Percentiles rank a stretch among this genome's conserved stretches.
Evolutionary conservation across 2,797 vertebrate genomes (phyloP).

Genomic region (Lacerta viridis): DNA sequence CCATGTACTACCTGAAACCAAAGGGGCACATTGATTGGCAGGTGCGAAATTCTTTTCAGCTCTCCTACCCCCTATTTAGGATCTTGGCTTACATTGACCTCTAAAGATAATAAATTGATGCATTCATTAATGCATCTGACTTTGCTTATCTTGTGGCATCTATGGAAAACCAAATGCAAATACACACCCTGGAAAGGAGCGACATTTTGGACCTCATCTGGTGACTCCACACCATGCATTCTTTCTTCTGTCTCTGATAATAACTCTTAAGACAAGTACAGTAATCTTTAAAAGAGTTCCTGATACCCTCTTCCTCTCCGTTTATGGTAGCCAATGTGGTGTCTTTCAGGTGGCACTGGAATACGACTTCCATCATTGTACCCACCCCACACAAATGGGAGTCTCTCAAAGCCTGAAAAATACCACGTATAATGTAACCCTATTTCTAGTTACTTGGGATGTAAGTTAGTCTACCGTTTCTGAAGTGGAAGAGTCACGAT

Average conservation of each 20-base stretch:
- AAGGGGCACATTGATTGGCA: too few relatives aligned
- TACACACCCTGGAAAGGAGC: not conserved
- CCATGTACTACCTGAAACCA: too few relatives aligned
- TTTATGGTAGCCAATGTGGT: too few relatives aligned
- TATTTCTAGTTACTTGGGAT: not conserved
- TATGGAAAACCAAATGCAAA: conserved; percentile 28
- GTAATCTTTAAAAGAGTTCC: not conserved
- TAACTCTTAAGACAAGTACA: not conserved
- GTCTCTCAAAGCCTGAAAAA: not conserved
- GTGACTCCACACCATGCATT: not conserved
- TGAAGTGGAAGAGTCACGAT: not conserved
- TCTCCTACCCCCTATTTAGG: too few relatives aligned
- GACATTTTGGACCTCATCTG: not conserved
- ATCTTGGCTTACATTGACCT: conserved; percentile 31
- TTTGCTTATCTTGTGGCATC: not conserved
- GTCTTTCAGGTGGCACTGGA: too few relatives aligned
- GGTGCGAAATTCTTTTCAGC: too few relatives aligned
- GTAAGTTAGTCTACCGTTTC: not conserved
- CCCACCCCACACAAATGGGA: not conserved
- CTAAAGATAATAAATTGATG: conserved; percentile 39
- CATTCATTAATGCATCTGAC: conserved; percentile 9
- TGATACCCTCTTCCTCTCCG: not conserved
- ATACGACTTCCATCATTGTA: not conserved
- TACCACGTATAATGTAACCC: not conserved
- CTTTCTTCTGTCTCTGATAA: not conserved